A percentile compares a stretch with the other conserved stretches of the same genome.
Evolutionary conservation across 1,140 invertebrate genomes (phyloP).

Genomic region (Vollenhovia emeryi): DNA sequence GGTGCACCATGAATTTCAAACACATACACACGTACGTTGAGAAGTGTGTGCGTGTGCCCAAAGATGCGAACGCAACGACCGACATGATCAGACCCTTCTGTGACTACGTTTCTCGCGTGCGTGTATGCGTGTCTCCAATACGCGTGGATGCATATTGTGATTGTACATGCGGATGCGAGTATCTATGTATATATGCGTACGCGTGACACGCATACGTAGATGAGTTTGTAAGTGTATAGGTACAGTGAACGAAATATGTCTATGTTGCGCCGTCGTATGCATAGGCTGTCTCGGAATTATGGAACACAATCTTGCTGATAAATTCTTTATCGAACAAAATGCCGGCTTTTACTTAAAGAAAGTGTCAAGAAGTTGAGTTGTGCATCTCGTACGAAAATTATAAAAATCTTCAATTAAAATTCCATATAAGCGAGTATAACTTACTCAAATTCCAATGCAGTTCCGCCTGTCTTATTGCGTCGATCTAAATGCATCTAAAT

Average conservation of each 20-base stretch:
- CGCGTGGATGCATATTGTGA: neutral
- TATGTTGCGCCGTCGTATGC: neutral
- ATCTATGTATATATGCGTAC: constrained; percentile 15
- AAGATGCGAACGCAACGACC: constrained; percentile 16
- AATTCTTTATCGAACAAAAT: neutral
- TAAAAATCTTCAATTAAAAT: neutral
- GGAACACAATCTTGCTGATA: neutral
- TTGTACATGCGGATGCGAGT: neutral
- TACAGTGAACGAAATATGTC: neutral
- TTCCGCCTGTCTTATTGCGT: neutral
- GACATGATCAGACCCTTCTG: constrained; percentile 27
- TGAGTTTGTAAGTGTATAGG: neutral
- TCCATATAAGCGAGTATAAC: neutral
- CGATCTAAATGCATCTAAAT: no score
- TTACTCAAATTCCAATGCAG: neutral
- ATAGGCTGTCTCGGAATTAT: neutral
- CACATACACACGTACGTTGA: neutral
- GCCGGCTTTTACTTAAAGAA: neutral
- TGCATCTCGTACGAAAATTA: neutral
- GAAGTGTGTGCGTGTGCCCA: constrained; percentile 51
- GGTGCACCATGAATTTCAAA: constrained; percentile 79
- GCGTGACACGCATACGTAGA: constrained; percentile 24
- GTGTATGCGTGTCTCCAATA: neutral
- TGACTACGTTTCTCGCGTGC: neutral
- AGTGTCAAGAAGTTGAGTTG: neutral